phyloP scores from a whole-genome alignment of 1,140 invertebrate genomes.

The Conus ventricosus region DNA sequence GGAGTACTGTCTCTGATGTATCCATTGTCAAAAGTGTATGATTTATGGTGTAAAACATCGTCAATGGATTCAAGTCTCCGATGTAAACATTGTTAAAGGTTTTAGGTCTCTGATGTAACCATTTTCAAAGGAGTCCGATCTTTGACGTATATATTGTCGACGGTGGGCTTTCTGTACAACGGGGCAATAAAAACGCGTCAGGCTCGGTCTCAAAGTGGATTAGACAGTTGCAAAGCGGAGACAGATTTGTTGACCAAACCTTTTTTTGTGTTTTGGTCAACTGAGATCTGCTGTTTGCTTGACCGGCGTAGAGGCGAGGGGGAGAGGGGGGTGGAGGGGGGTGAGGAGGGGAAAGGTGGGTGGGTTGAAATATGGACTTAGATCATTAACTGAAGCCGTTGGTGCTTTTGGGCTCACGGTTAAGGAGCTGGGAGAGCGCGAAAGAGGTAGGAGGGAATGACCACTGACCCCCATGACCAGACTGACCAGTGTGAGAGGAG shows the following conservation, averaged over 20 bases:
- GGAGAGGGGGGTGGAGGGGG: not conserved
- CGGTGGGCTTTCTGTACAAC: no score
- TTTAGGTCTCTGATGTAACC: no score
- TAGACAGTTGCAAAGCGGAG: slow-evolving; percentile 19
- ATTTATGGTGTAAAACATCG: no score
- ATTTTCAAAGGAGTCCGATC: no score
- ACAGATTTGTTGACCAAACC: slow-evolving; percentile 28
- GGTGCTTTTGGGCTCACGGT: not conserved
- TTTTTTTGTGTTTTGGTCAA: not conserved
- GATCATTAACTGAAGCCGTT: not conserved
- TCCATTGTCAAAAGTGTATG: no score
- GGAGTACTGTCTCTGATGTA: no score
- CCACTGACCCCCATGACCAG: no score
- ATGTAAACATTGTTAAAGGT: no score
- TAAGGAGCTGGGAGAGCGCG: not conserved
- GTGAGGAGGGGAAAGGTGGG: not conserved
- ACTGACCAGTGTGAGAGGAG: no score
- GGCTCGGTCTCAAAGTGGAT: not conserved
- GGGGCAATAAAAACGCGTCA: slow-evolving; percentile 3
- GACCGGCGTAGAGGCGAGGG: not conserved
- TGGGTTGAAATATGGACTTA: not conserved
- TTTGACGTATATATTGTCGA: no score
- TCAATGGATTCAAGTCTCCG: no score
- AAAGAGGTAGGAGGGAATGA: not conserved
- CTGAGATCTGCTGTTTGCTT: not conserved